Evolutionary conservation across 2,888 invertebrate species (phyloP).

Genomic region (Papilio gigon): DNA sequence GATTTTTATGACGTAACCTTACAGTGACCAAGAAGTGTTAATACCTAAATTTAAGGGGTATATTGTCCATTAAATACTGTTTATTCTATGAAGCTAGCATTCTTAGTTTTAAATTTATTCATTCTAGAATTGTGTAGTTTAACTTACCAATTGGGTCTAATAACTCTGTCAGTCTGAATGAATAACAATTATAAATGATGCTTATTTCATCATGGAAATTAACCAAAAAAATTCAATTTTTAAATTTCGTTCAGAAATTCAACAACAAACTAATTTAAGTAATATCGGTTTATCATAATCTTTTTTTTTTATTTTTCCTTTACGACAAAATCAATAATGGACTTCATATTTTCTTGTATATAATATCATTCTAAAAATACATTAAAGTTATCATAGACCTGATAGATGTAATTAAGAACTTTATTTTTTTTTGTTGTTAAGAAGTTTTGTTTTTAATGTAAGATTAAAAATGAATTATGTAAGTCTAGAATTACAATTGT

Average conservation of each 20-base stretch:
- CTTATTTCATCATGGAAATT: too few species aligned
- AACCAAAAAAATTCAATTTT: neutral
- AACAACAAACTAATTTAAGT: neutral
- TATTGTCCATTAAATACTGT: too few species aligned
- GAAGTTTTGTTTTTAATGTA: constrained; percentile 37
- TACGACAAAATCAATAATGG: constrained; percentile 37
- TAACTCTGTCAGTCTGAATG: too few species aligned
- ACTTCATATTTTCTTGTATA: constrained; percentile 31
- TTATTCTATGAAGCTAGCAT: too few species aligned
- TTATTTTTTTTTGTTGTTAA: constrained; percentile 32
- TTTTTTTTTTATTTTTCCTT: constrained; percentile 16
- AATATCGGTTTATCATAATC: neutral
- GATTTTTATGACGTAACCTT: too few species aligned
- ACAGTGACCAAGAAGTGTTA: too few species aligned
- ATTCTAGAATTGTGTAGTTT: too few species aligned
- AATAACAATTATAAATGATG: too few species aligned
- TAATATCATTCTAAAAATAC: constrained; percentile 28
- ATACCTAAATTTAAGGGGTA: too few species aligned
- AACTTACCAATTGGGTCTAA: too few species aligned
- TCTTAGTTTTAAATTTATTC: too few species aligned
- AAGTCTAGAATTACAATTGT: constrained; percentile 30
- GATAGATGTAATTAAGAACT: constrained; percentile 30
- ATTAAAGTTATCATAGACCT: constrained; percentile 36
- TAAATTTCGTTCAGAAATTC: neutral
- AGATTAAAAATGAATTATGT: constrained; percentile 24